These are phyloP conservation scores for Hypselothyrea guttata DNA, from an alignment of 2,888 invertebrate genomes.

Conservation along the genomic window DNA sequence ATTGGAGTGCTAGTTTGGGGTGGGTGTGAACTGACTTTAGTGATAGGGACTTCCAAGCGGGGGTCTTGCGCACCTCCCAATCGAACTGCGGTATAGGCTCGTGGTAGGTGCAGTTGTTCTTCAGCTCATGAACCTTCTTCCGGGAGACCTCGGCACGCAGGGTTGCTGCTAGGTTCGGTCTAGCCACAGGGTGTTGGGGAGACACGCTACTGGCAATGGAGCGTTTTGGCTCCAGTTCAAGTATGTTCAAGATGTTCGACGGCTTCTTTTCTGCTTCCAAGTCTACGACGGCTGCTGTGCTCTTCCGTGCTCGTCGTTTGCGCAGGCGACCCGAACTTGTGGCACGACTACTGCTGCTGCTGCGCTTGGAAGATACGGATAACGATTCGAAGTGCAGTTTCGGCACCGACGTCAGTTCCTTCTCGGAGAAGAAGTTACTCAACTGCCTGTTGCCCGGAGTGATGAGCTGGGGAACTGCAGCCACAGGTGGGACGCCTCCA, in stretches of 20 bases:
- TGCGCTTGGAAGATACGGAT: constrained; percentile 51
- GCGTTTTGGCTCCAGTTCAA: constrained; percentile 51
- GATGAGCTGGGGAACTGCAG: constrained; percentile 5
- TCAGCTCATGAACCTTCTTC: constrained; percentile 78
- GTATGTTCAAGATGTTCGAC: constrained; percentile 55
- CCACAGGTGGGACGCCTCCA: background rate
- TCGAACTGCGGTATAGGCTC: constrained; percentile 74
- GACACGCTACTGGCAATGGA: constrained; percentile 50
- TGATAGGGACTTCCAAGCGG: constrained; percentile 81
- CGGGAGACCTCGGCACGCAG: constrained; percentile 79
- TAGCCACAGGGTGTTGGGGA: constrained; percentile 81
- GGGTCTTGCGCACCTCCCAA: constrained; percentile 82
- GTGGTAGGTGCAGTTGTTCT: constrained; percentile 74
- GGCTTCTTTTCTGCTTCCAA: constrained; percentile 9
- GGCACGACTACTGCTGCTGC: constrained; percentile 52
- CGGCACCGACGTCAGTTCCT: constrained; percentile 47
- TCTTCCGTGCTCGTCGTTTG: constrained; percentile 43
- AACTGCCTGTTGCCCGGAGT: constrained; percentile 12
- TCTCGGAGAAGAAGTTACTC: constrained; percentile 61
- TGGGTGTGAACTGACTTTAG: constrained; percentile 79
- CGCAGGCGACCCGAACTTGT: constrained; percentile 43
- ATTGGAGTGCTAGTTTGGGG: too few relatives aligned
- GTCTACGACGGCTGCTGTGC: constrained; percentile 16
- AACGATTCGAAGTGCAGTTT: constrained; percentile 72
- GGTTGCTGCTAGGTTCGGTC: constrained; percentile 82